These are phyloP conservation scores for Poeciliopsis occidentalis DNA, from an alignment of 2,113 vertebrate genomes.

Conservation along the genomic window DNA sequence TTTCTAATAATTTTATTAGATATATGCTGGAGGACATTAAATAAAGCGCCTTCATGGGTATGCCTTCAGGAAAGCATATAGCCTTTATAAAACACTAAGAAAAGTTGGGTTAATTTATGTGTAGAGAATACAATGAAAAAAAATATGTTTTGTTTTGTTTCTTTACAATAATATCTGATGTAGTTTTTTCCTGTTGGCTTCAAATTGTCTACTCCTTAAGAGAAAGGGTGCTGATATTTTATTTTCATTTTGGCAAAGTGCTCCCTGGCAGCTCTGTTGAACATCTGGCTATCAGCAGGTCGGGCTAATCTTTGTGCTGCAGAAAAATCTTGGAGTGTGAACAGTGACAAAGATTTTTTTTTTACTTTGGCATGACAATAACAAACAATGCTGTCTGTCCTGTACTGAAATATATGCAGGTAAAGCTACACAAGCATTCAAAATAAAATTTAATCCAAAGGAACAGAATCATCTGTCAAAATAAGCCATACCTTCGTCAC, in stretches of 20 bases:
- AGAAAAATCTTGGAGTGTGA: no score
- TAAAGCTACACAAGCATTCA: conserved; percentile 2
- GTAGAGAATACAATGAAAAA: background rate
- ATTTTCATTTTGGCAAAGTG: no score
- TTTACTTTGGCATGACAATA: no score
- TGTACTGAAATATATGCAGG: conserved; percentile 7
- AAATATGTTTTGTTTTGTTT: background rate
- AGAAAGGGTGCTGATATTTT: no score
- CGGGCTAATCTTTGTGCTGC: no score
- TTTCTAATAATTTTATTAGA: conserved; percentile 1
- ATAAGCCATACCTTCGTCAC: background rate
- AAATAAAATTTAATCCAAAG: background rate
- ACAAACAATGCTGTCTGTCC: no score
- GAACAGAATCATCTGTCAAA: background rate
- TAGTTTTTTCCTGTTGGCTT: conserved; percentile 26
- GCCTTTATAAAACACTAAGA: background rate
- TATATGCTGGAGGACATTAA: background rate
- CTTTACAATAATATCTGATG: conserved; percentile 32
- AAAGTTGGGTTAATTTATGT: background rate
- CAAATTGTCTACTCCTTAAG: conserved; percentile 43
- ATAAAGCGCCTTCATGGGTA: background rate
- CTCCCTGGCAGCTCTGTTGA: no score
- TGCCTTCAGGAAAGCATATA: background rate
- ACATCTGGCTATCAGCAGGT: no score
- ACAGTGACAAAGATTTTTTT: no score